Conservation (phyloP, 2,113 vertebrate genomes). For the Tragelaphus imberbis region DNA sequence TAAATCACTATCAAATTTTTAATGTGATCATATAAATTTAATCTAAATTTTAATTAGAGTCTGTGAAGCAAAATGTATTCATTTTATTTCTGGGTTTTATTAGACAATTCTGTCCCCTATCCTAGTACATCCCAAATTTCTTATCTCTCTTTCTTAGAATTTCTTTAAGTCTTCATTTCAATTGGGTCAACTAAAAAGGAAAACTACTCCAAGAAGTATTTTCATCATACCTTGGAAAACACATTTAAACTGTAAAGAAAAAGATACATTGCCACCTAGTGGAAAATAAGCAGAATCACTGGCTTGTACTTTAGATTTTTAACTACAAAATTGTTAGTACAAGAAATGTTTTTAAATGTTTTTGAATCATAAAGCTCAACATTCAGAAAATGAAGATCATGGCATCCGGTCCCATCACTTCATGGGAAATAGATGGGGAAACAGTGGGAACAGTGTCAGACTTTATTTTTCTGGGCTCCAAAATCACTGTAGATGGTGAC, state of each 20-base stretch:
- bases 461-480: too few relatives aligned
- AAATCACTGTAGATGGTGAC: too few relatives aligned
- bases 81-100: conserved; percentile 25
- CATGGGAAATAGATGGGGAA: too few relatives aligned
- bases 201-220: background rate
- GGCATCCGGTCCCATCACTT: too few relatives aligned
- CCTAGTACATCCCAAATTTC: background rate
- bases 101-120: background rate
- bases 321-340: background rate
- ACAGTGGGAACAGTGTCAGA: too few relatives aligned
- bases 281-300: conserved; percentile 38
- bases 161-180: background rate
- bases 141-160: background rate
- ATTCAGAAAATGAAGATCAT: too few relatives aligned
- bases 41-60: conserved; percentile 15
- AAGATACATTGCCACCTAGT: conserved; percentile 72
- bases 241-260: conserved; percentile 45
- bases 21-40: background rate
- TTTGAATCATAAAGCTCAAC: background rate
- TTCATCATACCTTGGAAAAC: background rate
- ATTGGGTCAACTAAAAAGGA: background rate
- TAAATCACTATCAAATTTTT: background rate
- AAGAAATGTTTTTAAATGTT: background rate
- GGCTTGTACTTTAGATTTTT: background rate
- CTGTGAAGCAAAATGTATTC: background rate